These are phyloP conservation scores for Ictalurus furcatus DNA, from an alignment of 2,113 vertebrate species.

Conservation along the genomic window DNA sequence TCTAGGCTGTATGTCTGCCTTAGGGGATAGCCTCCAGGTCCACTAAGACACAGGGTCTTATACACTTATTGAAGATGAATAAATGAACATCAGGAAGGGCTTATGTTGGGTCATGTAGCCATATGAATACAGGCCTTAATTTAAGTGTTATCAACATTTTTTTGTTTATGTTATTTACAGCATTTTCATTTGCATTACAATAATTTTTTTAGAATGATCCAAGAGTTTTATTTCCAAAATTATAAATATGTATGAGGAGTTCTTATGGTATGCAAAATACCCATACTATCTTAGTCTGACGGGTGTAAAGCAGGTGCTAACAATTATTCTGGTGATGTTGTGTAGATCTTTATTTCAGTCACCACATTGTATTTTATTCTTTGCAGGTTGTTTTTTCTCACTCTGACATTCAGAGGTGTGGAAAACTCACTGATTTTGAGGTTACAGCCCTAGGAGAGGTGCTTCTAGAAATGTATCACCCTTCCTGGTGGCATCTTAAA, in stretches of 20 bases:
- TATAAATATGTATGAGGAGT: background rate
- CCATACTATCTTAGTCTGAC: background rate
- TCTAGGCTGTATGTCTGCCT: background rate
- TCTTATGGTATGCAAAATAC: background rate
- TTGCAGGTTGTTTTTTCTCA: slow-evolving; percentile 20
- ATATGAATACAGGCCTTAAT: background rate
- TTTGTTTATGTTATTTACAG: background rate
- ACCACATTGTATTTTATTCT: background rate
- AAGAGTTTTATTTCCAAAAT: background rate
- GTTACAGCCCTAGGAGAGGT: slow-evolving; percentile 24
- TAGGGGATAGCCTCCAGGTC: background rate
- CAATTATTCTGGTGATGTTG: slow-evolving; percentile 4
- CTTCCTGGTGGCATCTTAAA: slow-evolving; percentile 34
- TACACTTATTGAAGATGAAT: background rate
- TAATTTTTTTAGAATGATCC: background rate
- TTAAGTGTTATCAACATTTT: background rate
- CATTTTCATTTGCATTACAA: background rate
- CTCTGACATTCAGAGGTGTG: slow-evolving; percentile 37
- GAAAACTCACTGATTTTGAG: slow-evolving; percentile 35
- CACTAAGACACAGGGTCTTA: background rate
- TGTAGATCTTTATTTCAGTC: background rate
- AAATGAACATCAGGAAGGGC: background rate
- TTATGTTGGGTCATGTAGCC: background rate
- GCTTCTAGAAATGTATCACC: slow-evolving; percentile 36
- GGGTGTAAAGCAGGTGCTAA: background rate